Percentiles rank a stretch among this genome's conserved stretches.
These are phyloP conservation scores for Otolemur crassicaudatus DNA, from an alignment of 2,797 vertebrate species.

Conservation along the genomic window DNA sequence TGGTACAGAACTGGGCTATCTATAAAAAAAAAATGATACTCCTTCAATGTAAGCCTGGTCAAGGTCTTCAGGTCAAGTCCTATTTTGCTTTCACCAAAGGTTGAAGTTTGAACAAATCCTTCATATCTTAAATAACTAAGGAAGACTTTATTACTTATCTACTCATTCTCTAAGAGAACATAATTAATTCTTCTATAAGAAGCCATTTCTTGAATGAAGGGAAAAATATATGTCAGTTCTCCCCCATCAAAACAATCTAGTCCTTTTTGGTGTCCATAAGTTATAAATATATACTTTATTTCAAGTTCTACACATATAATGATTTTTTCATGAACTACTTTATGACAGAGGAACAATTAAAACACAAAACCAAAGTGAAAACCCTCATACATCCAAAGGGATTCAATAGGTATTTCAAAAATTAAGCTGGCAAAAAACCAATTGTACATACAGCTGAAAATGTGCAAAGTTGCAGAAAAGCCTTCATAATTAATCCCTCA, in stretches of 20 bases:
- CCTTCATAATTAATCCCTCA: conserved; percentile 56
- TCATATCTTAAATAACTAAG: conserved; percentile 23
- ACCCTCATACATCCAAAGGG: not conserved
- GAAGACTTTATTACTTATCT: not conserved
- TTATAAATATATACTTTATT: conserved; percentile 5
- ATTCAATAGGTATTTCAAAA: conserved; percentile 59
- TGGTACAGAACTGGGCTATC: not conserved
- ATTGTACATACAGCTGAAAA: not conserved
- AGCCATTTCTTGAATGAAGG: conserved; percentile 16
- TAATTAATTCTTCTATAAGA: conserved; percentile 2
- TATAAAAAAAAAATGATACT: conserved; percentile 17
- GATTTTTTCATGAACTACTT: conserved; percentile 27
- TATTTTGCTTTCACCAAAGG: conserved; percentile 5
- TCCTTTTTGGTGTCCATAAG: conserved; percentile 29
- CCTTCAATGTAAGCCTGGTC: not conserved
- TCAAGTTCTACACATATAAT: conserved; percentile 26
- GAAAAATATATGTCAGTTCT: not conserved
- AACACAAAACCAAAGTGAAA: conserved; percentile 55
- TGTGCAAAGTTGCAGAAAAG: conserved; percentile 25
- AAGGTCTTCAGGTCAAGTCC: not conserved
- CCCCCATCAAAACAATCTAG: not conserved
- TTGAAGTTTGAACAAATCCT: not conserved
- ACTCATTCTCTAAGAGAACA: conserved; percentile 20
- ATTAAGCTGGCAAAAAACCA: conserved; percentile 37
- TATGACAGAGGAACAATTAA: conserved; percentile 34